phyloP scores from a whole-genome alignment of 2,888 invertebrate species.

The Oligia fasciuncula region DNA sequence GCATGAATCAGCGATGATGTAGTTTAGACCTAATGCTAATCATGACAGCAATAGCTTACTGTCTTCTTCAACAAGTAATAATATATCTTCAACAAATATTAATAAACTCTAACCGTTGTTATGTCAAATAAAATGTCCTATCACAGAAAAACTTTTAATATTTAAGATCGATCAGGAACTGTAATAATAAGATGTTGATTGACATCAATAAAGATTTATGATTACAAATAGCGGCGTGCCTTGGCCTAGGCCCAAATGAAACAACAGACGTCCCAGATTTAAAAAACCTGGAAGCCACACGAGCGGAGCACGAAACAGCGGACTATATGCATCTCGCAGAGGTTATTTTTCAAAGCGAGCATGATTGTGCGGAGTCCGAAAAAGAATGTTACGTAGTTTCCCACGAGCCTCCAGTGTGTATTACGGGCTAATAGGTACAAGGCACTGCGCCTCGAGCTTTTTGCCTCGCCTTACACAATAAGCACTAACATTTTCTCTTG shows the following conservation, averaged over 20 bases:
- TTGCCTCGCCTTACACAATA: slow-evolving; percentile 70
- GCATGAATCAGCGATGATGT: background rate
- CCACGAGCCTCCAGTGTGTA: slow-evolving; percentile 78
- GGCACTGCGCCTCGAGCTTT: slow-evolving; percentile 72
- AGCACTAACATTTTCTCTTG: slow-evolving; percentile 60
- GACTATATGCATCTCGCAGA: slow-evolving; percentile 4
- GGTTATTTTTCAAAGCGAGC: slow-evolving; percentile 47
- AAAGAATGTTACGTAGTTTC: slow-evolving; percentile 76
- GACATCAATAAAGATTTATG: too few relatives aligned
- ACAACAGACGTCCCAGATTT: background rate
- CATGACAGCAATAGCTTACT: background rate
- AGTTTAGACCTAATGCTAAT: background rate
- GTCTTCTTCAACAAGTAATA: background rate
- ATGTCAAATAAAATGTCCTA: background rate
- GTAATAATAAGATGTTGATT: too few relatives aligned
- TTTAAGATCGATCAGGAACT: too few relatives aligned
- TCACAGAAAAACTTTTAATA: too few relatives aligned
- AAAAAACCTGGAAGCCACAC: background rate
- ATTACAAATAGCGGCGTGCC: background rate
- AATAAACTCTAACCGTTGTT: background rate
- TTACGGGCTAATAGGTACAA: slow-evolving; percentile 82
- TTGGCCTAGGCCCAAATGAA: background rate
- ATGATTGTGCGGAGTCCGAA: slow-evolving; percentile 65
- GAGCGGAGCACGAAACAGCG: background rate
- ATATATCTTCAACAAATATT: background rate